Base-by-base conservation (phyloP, 2,888 invertebrate genomes). In the Allygus modestus region DNA sequence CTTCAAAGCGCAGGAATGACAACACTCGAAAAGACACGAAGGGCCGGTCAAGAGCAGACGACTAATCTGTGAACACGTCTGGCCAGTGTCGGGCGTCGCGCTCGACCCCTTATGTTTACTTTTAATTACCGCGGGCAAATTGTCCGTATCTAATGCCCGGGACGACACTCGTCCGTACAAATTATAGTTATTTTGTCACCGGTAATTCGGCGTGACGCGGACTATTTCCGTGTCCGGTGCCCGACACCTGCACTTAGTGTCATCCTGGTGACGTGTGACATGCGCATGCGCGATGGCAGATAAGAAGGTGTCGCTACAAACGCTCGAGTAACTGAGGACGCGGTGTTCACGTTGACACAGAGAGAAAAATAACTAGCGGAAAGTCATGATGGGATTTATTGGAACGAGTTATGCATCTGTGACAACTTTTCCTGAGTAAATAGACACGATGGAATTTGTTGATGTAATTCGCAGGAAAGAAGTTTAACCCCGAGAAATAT, bases 101-200 rank as follows among this genome's bases (percentile, higher is more conserved):
- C 54, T 54, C 65, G 65, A 28, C 58, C 65, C 65, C 41, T 73
- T 23, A 23, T 77, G 79, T 79, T 79, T 79, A 58, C 79, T 79
- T 79, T 79, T 79, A 79, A 79, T 79, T 79, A 79, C 58, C 79
- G 37, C n/a, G 17, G 58, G 33, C 58, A 54, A 79, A 79, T 79
- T 79, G 58, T 58, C 33, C 79, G 79, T 58, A 20, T 54, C 79
- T 79, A 79, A 79, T 79, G 79, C 28, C 79, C 73, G 23, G 58
- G 58, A 54, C 54, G 58, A 79, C 79, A 77, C 75, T 77, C 79
- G 79, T 31, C 41, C 26, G 46, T 7, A 26, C 17, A 58, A 79
- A 79, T 79, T 79, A 79, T 51, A 33, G 79, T 79, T 54, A 79
- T 79, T 79, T 79, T 79, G 79, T 79, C 58, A 79, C 77, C 79